Evolutionary conservation across 2,113 vertebrate species (phyloP), one percentile per base, ranked within the genome.

Genomic region (Cavia aperea): DNA sequence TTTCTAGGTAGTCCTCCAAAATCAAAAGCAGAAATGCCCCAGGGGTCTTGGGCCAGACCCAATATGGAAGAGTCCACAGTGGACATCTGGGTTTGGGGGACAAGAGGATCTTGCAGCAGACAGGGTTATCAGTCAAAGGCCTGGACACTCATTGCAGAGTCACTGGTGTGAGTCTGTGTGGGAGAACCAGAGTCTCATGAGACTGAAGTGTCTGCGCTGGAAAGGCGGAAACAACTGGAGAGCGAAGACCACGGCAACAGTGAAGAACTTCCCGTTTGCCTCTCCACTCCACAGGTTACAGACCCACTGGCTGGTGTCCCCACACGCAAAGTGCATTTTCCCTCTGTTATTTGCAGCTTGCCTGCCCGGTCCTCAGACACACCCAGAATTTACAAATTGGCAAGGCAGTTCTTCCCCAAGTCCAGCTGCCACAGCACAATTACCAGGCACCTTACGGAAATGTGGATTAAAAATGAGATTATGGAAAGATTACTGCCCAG

Each of bases 101-200:
- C 4, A 2, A 15, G 24, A 29, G 73, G 12, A 72, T 4, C 39
- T 6, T 5, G 24, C 13, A 75, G 43, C 43, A 43, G 39, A 26
- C n/a, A 9, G 12, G 7, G 12, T 24, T 46, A 13, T 9, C 1
- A 12, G 23, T 14, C 5, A 1, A 23, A 75, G 12, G 23, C 43
- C 39, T 15, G 39, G 24, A 29, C 23, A 23, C 23, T 29, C 72
- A 14, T 3, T 14, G 2, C 66, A 70, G 36, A 39, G 70, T 26
- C 70, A 43, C 8, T 2, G 2, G 39, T 29, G 9, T 26, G 23
- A 15, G 9, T 39, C 39, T 6, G 12, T 26, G 21, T 26, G 8
- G 1, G 4, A 29, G 29, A 24, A 23, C 43, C 33, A 24, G 39
- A 15, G 24, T 46, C 13, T 26, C 43, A 14, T 5, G 14, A 73